phyloP scores from a whole-genome alignment of 2,113 vertebrate genomes.

The Cheilinus undulatus region DNA sequence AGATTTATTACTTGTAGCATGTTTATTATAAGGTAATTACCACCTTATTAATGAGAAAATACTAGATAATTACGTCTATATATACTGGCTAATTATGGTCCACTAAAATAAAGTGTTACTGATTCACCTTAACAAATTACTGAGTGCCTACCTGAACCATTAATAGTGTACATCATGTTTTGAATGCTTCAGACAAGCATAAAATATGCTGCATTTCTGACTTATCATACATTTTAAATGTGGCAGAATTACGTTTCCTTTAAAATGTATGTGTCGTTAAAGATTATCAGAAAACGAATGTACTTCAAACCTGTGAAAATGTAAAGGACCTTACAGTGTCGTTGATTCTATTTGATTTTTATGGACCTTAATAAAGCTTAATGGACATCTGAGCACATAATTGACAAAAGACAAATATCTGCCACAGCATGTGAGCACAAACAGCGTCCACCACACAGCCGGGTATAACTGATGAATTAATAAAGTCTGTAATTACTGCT shows the following conservation, averaged over 20 bases:
- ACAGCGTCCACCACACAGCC: conserved; percentile 19
- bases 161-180: not conserved
- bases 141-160: conserved; percentile 3
- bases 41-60: too few species aligned
- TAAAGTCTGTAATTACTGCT: conserved; percentile 49
- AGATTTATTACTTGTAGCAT: too few species aligned
- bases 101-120: too few species aligned
- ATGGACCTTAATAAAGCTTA: conserved; percentile 53
- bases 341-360: not conserved
- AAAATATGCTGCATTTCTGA: too few species aligned
- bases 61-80: too few species aligned
- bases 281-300: conserved; percentile 6
- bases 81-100: too few species aligned
- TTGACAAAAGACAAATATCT: conserved; percentile 38
- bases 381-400: conserved; percentile 34
- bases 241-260: not conserved
- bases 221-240: not conserved
- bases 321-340: conserved; percentile 6
- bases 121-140: not conserved
- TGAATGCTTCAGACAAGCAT: too few species aligned
- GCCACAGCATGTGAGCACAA: conserved; percentile 39
- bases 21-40: too few species aligned
- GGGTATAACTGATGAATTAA: conserved; percentile 57
- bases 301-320: conserved; percentile 23
- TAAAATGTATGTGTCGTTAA: conserved; percentile 3